phyloP scores from a whole-genome alignment of 2,888 invertebrate genomes.

The Apodemia zela region DNA sequence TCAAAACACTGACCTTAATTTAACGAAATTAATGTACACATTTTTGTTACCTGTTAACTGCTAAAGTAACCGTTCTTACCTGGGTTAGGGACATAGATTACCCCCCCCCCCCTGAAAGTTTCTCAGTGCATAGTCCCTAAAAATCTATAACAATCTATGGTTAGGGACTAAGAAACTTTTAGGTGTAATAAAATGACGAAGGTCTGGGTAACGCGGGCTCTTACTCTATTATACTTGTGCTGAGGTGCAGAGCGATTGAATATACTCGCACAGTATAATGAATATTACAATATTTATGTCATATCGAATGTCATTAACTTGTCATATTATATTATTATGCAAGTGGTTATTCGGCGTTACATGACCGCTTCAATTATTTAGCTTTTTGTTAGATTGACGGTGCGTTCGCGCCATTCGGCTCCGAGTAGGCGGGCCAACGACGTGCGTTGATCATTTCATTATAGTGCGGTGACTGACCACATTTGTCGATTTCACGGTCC shows the following conservation, averaged over 20 bases:
- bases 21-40: too few relatives aligned
- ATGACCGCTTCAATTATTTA: constrained; percentile 1
- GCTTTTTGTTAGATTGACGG: neutral
- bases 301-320: constrained; percentile 2
- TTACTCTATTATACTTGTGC: neutral
- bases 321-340: constrained; percentile 1
- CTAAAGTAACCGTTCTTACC: too few relatives aligned
- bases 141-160: too few relatives aligned
- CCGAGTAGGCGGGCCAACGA: constrained; percentile 1
- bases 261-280: neutral
- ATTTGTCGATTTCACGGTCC: constrained; percentile 16
- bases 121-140: too few relatives aligned
- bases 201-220: too few relatives aligned
- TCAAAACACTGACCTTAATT: too few relatives aligned
- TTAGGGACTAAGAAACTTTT: too few relatives aligned
- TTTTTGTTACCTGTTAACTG: too few relatives aligned
- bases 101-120: too few relatives aligned
- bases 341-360: neutral
- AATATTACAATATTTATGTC: neutral
- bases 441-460: constrained; percentile 14
- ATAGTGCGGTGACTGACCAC: constrained; percentile 14
- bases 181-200: too few relatives aligned
- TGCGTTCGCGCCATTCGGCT: neutral
- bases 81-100: too few relatives aligned
- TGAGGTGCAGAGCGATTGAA: too few relatives aligned